Conservation (phyloP, 2,888 invertebrate species). For the Troides aeacus region DNA sequence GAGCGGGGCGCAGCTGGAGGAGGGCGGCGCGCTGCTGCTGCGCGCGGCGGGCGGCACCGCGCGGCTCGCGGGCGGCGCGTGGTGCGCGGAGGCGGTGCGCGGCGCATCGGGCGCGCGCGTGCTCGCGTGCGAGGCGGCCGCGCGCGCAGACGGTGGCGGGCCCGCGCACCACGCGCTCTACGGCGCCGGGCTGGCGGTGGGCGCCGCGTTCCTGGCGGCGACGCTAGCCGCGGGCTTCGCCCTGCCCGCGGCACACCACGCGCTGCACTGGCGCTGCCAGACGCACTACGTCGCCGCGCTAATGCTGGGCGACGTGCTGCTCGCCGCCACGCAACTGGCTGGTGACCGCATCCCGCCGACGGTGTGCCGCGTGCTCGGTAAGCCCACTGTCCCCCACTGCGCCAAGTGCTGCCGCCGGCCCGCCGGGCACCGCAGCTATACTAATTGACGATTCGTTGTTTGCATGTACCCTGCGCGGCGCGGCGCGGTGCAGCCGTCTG, state of each 20-base stretch:
- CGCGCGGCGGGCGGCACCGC: slow-evolving; percentile 60
- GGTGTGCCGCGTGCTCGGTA: slow-evolving; percentile 85
- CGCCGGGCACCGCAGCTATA: not conserved
- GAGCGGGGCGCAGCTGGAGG: slow-evolving; percentile 71
- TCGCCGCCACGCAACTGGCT: slow-evolving; percentile 88
- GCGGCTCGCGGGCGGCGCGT: slow-evolving; percentile 63
- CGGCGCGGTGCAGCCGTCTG: slow-evolving; percentile 82
- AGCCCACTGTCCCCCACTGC: slow-evolving; percentile 50
- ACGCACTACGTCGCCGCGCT: slow-evolving; percentile 92
- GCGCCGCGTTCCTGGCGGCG: slow-evolving; percentile 89
- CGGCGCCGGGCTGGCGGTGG: slow-evolving; percentile 88
- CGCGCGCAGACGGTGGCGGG: slow-evolving; percentile 29
- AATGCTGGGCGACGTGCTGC: slow-evolving; percentile 88
- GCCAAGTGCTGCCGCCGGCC: not conserved
- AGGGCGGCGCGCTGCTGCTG: slow-evolving; percentile 75
- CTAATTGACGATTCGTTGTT: slow-evolving; percentile 30
- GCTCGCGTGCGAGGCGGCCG: slow-evolving; percentile 74
- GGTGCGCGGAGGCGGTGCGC: slow-evolving; percentile 79
- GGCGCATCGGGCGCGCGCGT: slow-evolving; percentile 53
- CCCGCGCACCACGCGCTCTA: slow-evolving; percentile 83
- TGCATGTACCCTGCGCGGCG: slow-evolving; percentile 43
- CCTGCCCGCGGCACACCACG: slow-evolving; percentile 90
- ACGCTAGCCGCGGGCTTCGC: slow-evolving; percentile 89
- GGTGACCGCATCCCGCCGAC: slow-evolving; percentile 80
- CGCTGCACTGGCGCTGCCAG: slow-evolving; percentile 93